phyloP scores from a whole-genome alignment of 1,140 invertebrate species.

The Drosophila gunungcola region DNA sequence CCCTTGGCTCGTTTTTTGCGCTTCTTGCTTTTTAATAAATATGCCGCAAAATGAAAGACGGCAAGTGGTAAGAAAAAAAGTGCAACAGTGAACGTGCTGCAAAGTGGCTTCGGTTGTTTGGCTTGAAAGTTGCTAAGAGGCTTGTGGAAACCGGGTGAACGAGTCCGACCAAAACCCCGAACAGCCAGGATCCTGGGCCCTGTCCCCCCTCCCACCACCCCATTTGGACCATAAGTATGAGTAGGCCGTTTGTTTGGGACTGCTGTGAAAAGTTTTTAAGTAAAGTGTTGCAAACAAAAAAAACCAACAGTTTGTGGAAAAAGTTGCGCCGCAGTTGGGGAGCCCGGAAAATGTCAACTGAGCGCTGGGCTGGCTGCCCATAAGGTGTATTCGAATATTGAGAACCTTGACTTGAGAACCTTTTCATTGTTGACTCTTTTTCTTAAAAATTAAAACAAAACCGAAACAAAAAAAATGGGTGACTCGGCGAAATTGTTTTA shows the following conservation, averaged over 20 bases:
- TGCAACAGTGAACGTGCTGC: slow-evolving; percentile 74
- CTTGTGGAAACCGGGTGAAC: slow-evolving; percentile 34
- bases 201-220: background rate
- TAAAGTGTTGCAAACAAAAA: slow-evolving; percentile 48
- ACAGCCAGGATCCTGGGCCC: slow-evolving; percentile 1
- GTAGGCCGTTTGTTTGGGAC: slow-evolving; percentile 45
- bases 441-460: background rate
- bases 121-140: slow-evolving; percentile 67
- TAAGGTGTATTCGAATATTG: slow-evolving; percentile 42
- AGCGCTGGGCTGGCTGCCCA: slow-evolving; percentile 18
- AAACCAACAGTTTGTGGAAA: slow-evolving; percentile 54
- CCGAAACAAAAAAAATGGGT: too few relatives aligned
- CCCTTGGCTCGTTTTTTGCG: slow-evolving; percentile 13
- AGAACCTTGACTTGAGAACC: slow-evolving; percentile 17
- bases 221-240: background rate
- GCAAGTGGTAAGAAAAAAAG: slow-evolving; percentile 61
- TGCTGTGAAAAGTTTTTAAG: slow-evolving; percentile 56
- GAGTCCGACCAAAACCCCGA: slow-evolving; percentile 14
- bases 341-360: slow-evolving; percentile 45
- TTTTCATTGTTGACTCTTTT: slow-evolving; percentile 4
- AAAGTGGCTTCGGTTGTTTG: slow-evolving; percentile 69
- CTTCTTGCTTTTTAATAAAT: slow-evolving; percentile 68
- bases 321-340: slow-evolving; percentile 25
- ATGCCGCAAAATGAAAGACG: slow-evolving; percentile 69
- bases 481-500: too few relatives aligned